Base-by-base conservation (phyloP, 2,113 vertebrate species). In the Struthio camelus region DNA sequence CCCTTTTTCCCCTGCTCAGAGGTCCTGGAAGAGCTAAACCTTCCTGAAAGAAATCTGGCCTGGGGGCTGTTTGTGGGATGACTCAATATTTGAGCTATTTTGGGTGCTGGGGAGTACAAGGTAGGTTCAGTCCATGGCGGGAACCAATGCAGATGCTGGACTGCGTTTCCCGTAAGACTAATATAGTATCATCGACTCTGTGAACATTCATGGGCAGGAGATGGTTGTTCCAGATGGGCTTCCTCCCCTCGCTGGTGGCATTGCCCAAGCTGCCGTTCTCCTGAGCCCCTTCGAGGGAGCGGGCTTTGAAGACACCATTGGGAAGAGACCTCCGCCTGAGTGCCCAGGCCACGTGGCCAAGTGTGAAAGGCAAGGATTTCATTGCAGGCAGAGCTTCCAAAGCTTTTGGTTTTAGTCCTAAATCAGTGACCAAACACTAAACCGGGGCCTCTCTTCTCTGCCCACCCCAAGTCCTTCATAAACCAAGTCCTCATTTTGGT, bases 131-230 rank as follows among this genome's bases (percentile, higher is more conserved):
- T 10, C 34, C 2, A 0, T 8, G 17, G 15, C 58, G 42, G 34
- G 71, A 72, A 34, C 36, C 54, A 44, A 20, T 34, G 6, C 24
- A 27, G 36, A 14, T 3, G 36, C 46, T 62, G 48, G 15, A 12
- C 6, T 17, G 7, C 16, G 2, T 28, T 44, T 77, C 17, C 36
- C 42, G 4, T 1, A 0, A 0, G 15, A 5, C 4, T 0, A 32
- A 4, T 5, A 8, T 0, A 1, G 40, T 15, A 23, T 42, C 53
- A 9, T 36, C 2, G 6, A 36, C 14, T 50, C 79, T 18, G 0
- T 1, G 32, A 64, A 69, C 4, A 2, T 19, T 59, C 28, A 44
- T 25, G 10, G 54, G 25, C 19, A 25, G 50, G 36, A 65, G 34
- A 9, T 32, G n/a, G 10, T 11, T 46, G 42, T 14, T 80, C 77